phyloP scores from a whole-genome alignment of 2,113 vertebrate species.

The Labeo catla region DNA sequence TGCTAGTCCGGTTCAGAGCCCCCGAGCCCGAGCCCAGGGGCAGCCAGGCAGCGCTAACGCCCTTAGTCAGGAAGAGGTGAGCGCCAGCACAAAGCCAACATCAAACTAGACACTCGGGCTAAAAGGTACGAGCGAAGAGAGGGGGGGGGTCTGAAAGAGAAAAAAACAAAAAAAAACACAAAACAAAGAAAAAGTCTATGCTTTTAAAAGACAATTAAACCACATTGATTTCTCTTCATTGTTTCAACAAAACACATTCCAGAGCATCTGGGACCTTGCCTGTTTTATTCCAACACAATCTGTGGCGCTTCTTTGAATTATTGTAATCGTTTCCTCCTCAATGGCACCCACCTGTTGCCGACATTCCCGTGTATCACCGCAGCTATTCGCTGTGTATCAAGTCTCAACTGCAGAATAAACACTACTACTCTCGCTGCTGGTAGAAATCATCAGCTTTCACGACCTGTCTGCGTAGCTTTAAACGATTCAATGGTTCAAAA shows the following conservation, averaged over 20 bases:
- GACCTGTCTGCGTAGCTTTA: conserved; percentile 6
- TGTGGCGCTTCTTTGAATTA: neutral
- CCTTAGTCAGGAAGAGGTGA: conserved; percentile 53
- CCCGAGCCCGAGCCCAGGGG: conserved; percentile 35
- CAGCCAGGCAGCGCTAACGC: conserved; percentile 52
- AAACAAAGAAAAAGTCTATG: conserved; percentile 3
- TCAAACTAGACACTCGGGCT: conserved; percentile 45
- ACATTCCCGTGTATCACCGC: neutral
- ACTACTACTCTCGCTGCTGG: neutral
- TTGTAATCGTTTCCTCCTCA: conserved; percentile 19
- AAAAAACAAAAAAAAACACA: no score
- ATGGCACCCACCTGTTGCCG: conserved; percentile 31
- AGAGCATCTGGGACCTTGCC: neutral
- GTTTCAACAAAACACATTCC: conserved; percentile 24
- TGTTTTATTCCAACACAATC: neutral
- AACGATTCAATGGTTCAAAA: conserved; percentile 13
- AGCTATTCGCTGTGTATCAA: neutral
- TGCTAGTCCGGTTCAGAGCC: conserved; percentile 35
- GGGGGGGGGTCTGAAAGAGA: neutral
- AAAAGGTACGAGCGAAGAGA: conserved; percentile 19
- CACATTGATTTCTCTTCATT: conserved; percentile 33
- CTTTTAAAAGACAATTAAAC: conserved; percentile 44
- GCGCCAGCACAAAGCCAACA: conserved; percentile 52
- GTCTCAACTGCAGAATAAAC: conserved; percentile 10
- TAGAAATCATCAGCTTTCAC: neutral